These are phyloP conservation scores for Antheraea pernyi DNA, from an alignment of 1,140 invertebrate genomes.

Conservation along the genomic window DNA sequence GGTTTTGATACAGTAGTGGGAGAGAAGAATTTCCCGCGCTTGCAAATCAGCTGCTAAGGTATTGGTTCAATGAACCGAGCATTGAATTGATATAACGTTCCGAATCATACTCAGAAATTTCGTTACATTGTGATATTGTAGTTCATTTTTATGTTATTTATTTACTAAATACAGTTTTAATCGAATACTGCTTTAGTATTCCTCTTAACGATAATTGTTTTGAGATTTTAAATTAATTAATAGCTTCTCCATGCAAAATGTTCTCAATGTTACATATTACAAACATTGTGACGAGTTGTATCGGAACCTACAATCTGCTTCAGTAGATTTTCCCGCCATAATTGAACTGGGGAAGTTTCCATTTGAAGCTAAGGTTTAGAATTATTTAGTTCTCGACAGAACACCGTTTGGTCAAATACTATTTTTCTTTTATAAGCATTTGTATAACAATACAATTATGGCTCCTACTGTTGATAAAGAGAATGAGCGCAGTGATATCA, in stretches of 20 bases:
- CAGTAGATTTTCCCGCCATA: not conserved
- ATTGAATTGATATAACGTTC: not conserved
- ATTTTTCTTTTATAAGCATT: not conserved
- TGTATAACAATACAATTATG: conserved; percentile 31
- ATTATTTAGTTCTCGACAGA: not conserved
- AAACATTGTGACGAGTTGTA: not conserved
- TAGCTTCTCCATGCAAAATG: too few species aligned
- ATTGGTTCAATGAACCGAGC: conserved; percentile 11
- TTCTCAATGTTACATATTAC: too few species aligned
- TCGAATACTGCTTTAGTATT: not conserved
- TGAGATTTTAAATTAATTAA: too few species aligned
- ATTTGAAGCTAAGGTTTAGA: not conserved
- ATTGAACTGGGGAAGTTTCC: not conserved
- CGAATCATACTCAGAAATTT: not conserved
- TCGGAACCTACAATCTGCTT: not conserved
- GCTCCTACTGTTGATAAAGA: conserved; percentile 50
- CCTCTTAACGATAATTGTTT: too few species aligned
- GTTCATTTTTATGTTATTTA: too few species aligned
- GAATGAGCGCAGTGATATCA: conserved; percentile 53
- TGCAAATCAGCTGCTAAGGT: conserved; percentile 4
- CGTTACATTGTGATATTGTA: not conserved
- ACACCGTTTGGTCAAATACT: not conserved
- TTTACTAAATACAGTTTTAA: not conserved
- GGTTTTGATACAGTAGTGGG: not conserved
- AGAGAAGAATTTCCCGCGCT: conserved; percentile 1